Base-by-base conservation (phyloP, 2,113 vertebrate species). In the Cavia porcellus region DNA sequence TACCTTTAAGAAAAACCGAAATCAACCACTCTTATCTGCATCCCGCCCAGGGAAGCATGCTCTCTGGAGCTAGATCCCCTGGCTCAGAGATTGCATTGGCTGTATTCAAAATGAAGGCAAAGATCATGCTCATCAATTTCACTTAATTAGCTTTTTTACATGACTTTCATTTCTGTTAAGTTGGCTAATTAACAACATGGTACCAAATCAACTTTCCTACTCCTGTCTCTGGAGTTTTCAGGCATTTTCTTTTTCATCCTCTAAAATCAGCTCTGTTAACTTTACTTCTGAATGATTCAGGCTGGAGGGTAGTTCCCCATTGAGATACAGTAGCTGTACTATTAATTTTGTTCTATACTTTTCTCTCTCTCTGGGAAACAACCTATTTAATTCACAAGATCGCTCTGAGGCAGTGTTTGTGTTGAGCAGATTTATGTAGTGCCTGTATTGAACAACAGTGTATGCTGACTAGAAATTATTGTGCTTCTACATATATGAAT, bases 71-170 rank as follows among this genome's bases (percentile, higher is more conserved):
- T 70, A 68, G 38, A 52, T 55, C 87, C 89, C 55, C 74, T 66
- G 42, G 90, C 82, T 96, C 79, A 20, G 68, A 95, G 64, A 84
- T 47, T 55, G 38, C 80, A 52, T 94, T 38, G 6, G 61, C 77
- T 97, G 5, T 92, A 50, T 94, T 97, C 79, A 96, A 96, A 97
- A 77, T 30, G 94, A 98, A 97, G 35, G 68, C n/a, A 42, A 82
- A 97, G 95, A 98, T 83, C 92, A 95, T 62, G 86, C 47, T 74
- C 47, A 96, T 98, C 92, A 95, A 68, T 98, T 97, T 96, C 30
- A 92, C 77, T 97, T 98, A 97, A 98, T 98, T 98, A 96, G 90
- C 57, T 97, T 97, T 97, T 92, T 96, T 97, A 96, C 68, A 89
- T 94, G 92, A 93, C 92, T 98, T 95, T 94, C 45, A 75, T 98